These are phyloP conservation scores for Struthio camelus DNA, from an alignment of 2,113 vertebrate species.

Conservation along the genomic window DNA sequence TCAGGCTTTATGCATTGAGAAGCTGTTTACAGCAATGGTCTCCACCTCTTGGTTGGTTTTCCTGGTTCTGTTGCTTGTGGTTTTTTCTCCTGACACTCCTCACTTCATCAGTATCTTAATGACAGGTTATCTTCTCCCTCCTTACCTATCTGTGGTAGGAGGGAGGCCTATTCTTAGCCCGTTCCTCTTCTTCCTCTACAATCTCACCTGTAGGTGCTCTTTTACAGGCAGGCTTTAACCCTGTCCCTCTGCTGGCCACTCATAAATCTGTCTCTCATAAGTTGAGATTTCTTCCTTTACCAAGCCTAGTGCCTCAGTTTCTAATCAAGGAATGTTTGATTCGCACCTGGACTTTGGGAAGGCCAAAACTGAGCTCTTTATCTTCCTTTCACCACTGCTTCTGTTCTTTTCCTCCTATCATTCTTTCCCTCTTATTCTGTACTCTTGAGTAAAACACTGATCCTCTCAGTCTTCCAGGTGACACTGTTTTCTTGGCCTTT, in stretches of 20 bases:
- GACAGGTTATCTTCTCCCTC: background rate
- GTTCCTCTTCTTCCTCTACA: background rate
- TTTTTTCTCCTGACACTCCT: background rate
- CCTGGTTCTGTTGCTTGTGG: background rate
- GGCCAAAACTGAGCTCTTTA: background rate
- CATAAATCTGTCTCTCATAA: background rate
- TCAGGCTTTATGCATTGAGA: too few species aligned
- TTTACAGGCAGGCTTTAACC: background rate
- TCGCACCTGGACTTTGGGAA: background rate
- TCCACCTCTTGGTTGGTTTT: background rate
- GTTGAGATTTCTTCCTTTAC: background rate
- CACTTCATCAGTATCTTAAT: background rate
- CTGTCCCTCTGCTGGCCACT: background rate
- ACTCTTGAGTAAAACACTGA: background rate
- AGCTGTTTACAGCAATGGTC: background rate
- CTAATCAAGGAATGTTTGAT: background rate
- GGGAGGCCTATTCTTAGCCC: background rate
- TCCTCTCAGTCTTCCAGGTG: background rate
- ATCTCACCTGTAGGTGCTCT: background rate
- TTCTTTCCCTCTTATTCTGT: background rate
- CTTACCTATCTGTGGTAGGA: background rate
- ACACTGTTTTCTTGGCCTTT: background rate
- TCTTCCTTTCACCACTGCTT: background rate
- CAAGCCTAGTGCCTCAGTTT: background rate
- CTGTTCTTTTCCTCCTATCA: background rate